Conservation (phyloP, 2,888 invertebrate genomes). For the Pollenia labialis region DNA sequence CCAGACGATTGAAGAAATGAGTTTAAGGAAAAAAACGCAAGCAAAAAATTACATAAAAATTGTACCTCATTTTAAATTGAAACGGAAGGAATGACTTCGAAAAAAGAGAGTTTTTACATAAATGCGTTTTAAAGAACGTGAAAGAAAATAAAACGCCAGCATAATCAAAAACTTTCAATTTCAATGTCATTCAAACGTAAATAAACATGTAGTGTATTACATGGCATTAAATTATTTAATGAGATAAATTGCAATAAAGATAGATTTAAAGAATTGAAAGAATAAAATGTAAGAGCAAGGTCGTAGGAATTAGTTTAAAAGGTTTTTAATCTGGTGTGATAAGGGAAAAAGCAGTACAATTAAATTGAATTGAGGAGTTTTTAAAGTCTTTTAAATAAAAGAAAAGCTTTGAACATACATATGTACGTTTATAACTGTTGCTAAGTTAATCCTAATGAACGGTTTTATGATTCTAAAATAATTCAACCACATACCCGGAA, state of each 20-base stretch:
- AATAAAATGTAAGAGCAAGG: slow-evolving; percentile 50
- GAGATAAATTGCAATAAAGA: slow-evolving; percentile 45
- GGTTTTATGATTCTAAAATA: too few relatives aligned
- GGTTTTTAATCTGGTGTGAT: slow-evolving; percentile 1
- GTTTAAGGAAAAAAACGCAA: slow-evolving; percentile 60
- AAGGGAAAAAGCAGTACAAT: neutral
- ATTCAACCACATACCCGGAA: too few relatives aligned
- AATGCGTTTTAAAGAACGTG: slow-evolving; percentile 52
- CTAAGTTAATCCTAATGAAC: too few relatives aligned
- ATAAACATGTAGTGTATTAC: slow-evolving; percentile 67
- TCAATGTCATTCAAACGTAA: slow-evolving; percentile 79
- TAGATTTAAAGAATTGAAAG: slow-evolving; percentile 3
- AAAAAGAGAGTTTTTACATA: slow-evolving; percentile 45
- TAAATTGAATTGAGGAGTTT: neutral
- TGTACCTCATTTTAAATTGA: slow-evolving; percentile 39
- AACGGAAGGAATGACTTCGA: slow-evolving; percentile 42
- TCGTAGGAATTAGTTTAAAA: slow-evolving; percentile 24
- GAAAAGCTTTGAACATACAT: neutral
- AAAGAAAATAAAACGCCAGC: slow-evolving; percentile 13
- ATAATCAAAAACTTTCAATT: slow-evolving; percentile 79
- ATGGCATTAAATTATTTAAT: slow-evolving; percentile 58
- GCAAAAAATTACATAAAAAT: slow-evolving; percentile 29
- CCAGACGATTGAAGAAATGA: slow-evolving; percentile 37
- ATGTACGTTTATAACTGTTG: too few relatives aligned
- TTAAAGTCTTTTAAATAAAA: neutral